These are phyloP conservation scores for Caenorhabditis imperialis DNA, from an alignment of 2,888 invertebrate species.

Conservation along the genomic window DNA sequence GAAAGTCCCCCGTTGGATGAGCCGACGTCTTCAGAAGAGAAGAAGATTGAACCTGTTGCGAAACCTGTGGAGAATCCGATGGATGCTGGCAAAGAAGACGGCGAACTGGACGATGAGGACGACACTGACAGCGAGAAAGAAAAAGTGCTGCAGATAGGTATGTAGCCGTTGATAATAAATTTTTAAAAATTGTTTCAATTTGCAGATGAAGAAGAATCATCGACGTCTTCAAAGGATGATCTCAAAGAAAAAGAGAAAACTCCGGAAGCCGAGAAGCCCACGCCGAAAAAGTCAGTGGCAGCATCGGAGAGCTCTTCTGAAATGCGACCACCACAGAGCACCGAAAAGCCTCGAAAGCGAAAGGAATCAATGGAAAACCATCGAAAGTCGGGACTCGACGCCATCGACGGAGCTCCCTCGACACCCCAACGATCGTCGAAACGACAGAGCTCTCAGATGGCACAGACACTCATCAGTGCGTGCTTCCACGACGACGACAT, in stretches of 20 bases:
- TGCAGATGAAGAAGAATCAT: constrained; percentile 8
- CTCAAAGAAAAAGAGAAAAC: not conserved
- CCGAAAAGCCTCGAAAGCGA: constrained; percentile 31
- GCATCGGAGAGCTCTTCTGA: not conserved
- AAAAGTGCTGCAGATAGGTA: not conserved
- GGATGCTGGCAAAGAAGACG: constrained; percentile 51
- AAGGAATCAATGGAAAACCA: constrained; percentile 39
- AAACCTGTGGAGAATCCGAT: too few species aligned
- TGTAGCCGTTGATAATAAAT: not conserved
- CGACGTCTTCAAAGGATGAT: constrained; percentile 1
- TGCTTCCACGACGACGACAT: constrained; percentile 49
- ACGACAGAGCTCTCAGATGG: constrained; percentile 46
- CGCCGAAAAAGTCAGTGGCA: constrained; percentile 1
- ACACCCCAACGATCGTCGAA: constrained; percentile 46
- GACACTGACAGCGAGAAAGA: not conserved
- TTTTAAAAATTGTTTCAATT: too few species aligned
- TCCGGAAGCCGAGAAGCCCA: too few species aligned
- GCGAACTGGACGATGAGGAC: constrained; percentile 42
- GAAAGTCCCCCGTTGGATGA: constrained; percentile 18
- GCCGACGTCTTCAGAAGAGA: too few species aligned
- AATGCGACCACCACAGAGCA: constrained; percentile 34
- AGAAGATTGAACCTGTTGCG: too few species aligned
- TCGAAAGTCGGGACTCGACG: constrained; percentile 38
- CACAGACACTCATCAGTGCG: constrained; percentile 32
- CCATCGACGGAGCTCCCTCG: constrained; percentile 1